Evolutionary conservation across 2,797 vertebrate genomes (phyloP).

Genomic region (Cynodonichthys magdalenae): DNA sequence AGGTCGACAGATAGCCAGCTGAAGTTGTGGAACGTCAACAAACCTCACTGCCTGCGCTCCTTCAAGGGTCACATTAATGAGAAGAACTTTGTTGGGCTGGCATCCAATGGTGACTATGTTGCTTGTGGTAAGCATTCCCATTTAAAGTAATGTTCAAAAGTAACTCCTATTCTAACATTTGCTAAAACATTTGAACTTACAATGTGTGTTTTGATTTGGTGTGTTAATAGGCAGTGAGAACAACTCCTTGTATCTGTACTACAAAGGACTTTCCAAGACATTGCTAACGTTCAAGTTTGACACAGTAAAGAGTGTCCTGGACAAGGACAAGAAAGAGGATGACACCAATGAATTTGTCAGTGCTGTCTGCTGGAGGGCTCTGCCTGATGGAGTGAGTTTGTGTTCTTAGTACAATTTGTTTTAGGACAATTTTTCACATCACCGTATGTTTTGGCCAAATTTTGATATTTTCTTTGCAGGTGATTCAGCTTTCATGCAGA

Average conservation of each 20-base stretch:
- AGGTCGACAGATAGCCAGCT: conserved; percentile 99
- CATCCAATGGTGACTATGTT: conserved; percentile 97
- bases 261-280: conserved; percentile 99
- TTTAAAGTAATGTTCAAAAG: background rate
- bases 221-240: conserved; percentile 92
- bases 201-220: background rate
- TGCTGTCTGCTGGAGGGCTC: conserved; percentile 97
- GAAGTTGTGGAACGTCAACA: conserved; percentile 98
- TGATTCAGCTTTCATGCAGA: background rate
- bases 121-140: conserved; percentile 89
- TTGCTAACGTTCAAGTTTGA: conserved; percentile 98
- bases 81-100: conserved; percentile 98
- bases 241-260: conserved; percentile 98
- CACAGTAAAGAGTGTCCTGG: conserved; percentile 98
- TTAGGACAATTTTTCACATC: background rate
- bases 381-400: conserved; percentile 93
- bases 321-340: conserved; percentile 98
- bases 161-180: background rate
- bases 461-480: background rate
- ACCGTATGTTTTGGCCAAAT: background rate
- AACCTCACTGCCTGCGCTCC: conserved; percentile 96
- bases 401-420: background rate
- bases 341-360: conserved; percentile 99
- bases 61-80: conserved; percentile 99
- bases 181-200: background rate